Conservation (phyloP, 2,113 vertebrate species). For the Anguilla rostrata region DNA sequence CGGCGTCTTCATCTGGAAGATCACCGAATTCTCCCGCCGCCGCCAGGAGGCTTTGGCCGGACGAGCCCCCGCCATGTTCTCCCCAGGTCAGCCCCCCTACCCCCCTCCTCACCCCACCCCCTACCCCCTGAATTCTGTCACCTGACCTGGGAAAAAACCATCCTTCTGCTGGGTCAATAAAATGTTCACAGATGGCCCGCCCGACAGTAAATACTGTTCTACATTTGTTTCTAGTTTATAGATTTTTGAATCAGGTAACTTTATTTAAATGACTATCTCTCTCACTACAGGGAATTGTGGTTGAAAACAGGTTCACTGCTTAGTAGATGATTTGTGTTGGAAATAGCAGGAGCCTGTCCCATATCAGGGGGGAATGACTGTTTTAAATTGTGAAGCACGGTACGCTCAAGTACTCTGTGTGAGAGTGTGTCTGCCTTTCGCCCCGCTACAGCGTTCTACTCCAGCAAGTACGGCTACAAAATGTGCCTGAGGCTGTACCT, state of each 20-base stretch:
- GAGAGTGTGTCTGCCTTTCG: background rate
- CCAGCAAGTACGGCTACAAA: slow-evolving; percentile 92
- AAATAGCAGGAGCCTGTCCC: background rate
- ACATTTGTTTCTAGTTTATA: too few relatives aligned
- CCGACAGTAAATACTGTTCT: too few relatives aligned
- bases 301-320: too few relatives aligned
- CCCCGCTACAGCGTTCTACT: slow-evolving; percentile 81
- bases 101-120: background rate
- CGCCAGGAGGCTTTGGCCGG: slow-evolving; percentile 83
- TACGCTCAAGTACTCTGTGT: background rate
- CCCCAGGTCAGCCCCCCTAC: slow-evolving; percentile 75
- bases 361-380: background rate
- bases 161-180: too few relatives aligned
- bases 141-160: background rate
- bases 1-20: slow-evolving; percentile 89
- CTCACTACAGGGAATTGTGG: too few relatives aligned
- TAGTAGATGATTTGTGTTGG: too few relatives aligned
- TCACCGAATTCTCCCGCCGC: slow-evolving; percentile 79
- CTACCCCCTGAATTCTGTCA: too few relatives aligned
- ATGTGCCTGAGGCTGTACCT: slow-evolving; percentile 90
- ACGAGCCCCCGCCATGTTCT: slow-evolving; percentile 87
- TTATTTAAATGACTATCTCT: too few relatives aligned
- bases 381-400: background rate
- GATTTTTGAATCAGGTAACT: too few relatives aligned
- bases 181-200: too few relatives aligned